Evolutionary conservation across 2,797 vertebrate species (phyloP).

Genomic region (Mastacembelus armatus): DNA sequence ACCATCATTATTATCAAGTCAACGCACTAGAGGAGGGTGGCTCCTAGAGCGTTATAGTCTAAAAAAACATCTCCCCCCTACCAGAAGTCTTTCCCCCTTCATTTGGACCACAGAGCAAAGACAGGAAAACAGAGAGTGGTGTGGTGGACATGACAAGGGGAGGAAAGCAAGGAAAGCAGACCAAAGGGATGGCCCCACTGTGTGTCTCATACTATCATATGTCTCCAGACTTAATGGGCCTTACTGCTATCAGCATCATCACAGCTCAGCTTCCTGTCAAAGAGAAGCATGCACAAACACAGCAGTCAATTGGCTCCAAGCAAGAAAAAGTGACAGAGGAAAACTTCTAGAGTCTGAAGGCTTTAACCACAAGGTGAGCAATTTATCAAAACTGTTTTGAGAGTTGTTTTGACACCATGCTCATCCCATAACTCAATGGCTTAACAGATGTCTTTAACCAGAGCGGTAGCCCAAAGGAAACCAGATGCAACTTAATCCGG

Average conservation of each 20-base stretch:
- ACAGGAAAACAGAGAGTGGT: slow-evolving; percentile 46
- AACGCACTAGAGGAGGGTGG: slow-evolving; percentile 9
- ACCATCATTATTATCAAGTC: slow-evolving; percentile 39
- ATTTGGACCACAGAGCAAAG: slow-evolving; percentile 43
- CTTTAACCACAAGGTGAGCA: not conserved
- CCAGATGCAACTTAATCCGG: slow-evolving; percentile 70
- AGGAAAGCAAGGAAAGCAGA: slow-evolving; percentile 40
- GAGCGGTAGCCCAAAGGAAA: slow-evolving; percentile 71
- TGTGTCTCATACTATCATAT: slow-evolving; percentile 73
- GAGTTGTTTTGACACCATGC: slow-evolving; percentile 13
- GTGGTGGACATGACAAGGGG: slow-evolving; percentile 50
- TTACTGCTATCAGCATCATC: slow-evolving; percentile 76
- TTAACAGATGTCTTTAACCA: slow-evolving; percentile 69
- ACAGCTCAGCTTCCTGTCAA: slow-evolving; percentile 75
- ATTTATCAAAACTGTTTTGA: not conserved
- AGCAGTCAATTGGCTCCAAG: slow-evolving; percentile 49
- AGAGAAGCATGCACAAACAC: slow-evolving; percentile 72
- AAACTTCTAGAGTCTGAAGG: slow-evolving; percentile 21
- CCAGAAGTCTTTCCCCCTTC: slow-evolving; percentile 6
- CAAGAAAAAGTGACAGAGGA: slow-evolving; percentile 18
- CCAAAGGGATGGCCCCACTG: slow-evolving; percentile 67
- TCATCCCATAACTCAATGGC: slow-evolving; percentile 14
- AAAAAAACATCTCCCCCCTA: not conserved
- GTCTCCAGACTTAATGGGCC: slow-evolving; percentile 77
- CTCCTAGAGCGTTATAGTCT: slow-evolving; percentile 2